Evolutionary conservation across 2,797 vertebrate species (phyloP), one percentile per base, ranked within the genome.

Genomic region (Phyllotis vaccarum): DNA sequence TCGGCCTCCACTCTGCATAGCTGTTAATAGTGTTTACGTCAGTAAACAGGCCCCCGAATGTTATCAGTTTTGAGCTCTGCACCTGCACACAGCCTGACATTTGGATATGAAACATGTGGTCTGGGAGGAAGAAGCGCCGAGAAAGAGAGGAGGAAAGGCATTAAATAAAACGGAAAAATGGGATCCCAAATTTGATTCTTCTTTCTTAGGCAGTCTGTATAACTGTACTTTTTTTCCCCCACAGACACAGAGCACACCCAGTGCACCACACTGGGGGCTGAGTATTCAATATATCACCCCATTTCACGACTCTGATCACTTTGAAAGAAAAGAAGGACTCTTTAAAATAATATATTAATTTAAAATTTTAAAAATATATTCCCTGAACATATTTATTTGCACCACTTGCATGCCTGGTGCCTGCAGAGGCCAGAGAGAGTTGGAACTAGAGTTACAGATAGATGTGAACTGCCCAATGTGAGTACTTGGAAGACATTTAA

Each of bases 11-110:
- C 92, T 88, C 86, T 29, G 49, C 85, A 92, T 19, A 72, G 64
- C 43, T 60, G 27, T 95, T 92, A 96, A 78, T 40, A 80, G 64
- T 68, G 91, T 88, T 97, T 88, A 31, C 46, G 21, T 94, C 93
- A 92, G 92, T 96, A 81, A 94, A 94, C 96, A 97, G 96, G 94
- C 74, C 64, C 91, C 95, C 90, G 96, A 94, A 92, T 96, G 93
- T 91, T 94, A 91, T 75, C 95, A 86, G 90, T 90, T 52, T 80
- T 86, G 75, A 94, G 88, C 74, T 56, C n/a, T 37, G 85, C 68
- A 94, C 95, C 90, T 97, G 94, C 81, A 80, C 82, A 89, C 74
- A 95, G 92, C 72, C 60, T 94, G 95, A 88, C 78, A 94, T 94
- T 93, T 93, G 85, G 75, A 56, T 87, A 89, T 95, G 79, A 94